These are phyloP conservation scores for Bradypodion ventrale DNA, from an alignment of 2,797 vertebrate species.

Conservation along the genomic window DNA sequence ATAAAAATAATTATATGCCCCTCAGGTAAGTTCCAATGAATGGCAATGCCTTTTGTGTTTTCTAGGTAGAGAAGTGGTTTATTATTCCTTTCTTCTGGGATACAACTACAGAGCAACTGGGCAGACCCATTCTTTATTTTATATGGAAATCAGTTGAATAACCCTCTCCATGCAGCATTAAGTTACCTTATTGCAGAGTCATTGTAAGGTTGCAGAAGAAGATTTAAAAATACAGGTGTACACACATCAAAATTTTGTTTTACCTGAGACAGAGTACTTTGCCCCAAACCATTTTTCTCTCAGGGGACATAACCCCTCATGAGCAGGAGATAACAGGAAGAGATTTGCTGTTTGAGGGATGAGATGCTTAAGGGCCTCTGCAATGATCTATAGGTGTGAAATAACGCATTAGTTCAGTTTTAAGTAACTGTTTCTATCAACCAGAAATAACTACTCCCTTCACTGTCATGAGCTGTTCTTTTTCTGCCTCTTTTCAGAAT, in stretches of 20 bases:
- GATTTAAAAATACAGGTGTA: neutral
- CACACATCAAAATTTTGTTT: neutral
- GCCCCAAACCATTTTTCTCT: constrained; percentile 90
- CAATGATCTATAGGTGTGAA: constrained; percentile 78
- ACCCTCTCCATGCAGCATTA: neutral
- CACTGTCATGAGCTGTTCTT: neutral
- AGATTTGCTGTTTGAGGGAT: constrained; percentile 84
- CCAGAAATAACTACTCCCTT: neutral
- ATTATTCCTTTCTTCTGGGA: no score
- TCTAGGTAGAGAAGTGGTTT: no score
- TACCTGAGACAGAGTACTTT: constrained; percentile 84
- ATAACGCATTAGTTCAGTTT: constrained; percentile 21
- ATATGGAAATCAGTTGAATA: neutral
- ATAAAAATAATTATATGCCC: no score
- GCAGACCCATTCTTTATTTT: neutral
- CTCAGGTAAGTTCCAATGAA: no score
- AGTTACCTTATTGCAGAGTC: neutral
- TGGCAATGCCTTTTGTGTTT: no score
- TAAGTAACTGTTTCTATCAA: neutral
- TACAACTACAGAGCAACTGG: neutral
- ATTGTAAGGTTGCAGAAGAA: neutral
- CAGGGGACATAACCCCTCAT: constrained; percentile 80
- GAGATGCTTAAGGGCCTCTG: constrained; percentile 76
- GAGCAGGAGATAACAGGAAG: constrained; percentile 84
- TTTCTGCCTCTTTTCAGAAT: neutral